These are phyloP conservation scores for Cyphomyrmex costatus DNA, from an alignment of 1,140 invertebrate genomes.

Conservation along the genomic window DNA sequence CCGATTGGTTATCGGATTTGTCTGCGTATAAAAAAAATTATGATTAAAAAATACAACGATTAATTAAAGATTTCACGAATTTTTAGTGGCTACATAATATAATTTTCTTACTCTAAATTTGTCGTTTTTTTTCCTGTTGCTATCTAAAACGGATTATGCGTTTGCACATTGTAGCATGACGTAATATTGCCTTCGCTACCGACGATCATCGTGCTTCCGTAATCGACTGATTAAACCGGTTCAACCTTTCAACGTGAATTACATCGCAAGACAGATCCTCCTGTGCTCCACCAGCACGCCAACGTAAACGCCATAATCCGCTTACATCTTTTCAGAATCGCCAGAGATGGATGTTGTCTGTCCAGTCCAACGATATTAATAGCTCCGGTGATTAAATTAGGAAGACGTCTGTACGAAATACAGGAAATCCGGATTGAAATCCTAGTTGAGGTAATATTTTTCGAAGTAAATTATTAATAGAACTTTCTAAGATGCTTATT, in stretches of 20 bases:
- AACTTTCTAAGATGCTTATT: too few relatives aligned
- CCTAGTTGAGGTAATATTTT: too few relatives aligned
- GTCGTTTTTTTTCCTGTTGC: not conserved
- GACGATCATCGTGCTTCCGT: not conserved
- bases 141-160: not conserved
- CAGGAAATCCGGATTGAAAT: too few relatives aligned
- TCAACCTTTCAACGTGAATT: constrained; percentile 24
- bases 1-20: not conserved
- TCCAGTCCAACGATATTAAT: constrained; percentile 1
- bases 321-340: constrained; percentile 29
- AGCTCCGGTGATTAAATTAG: too few relatives aligned
- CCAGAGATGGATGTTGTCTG: constrained; percentile 2
- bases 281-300: not conserved
- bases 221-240: constrained; percentile 44
- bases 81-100: not conserved
- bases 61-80: not conserved
- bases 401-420: too few relatives aligned
- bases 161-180: not conserved
- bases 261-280: not conserved
- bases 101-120: not conserved
- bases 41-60: not conserved
- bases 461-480: too few relatives aligned
- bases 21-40: not conserved
- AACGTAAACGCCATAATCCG: constrained; percentile 11
- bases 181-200: not conserved